Evolutionary conservation across 2,888 invertebrate species (phyloP).

Genomic region (Unio pictorum): DNA sequence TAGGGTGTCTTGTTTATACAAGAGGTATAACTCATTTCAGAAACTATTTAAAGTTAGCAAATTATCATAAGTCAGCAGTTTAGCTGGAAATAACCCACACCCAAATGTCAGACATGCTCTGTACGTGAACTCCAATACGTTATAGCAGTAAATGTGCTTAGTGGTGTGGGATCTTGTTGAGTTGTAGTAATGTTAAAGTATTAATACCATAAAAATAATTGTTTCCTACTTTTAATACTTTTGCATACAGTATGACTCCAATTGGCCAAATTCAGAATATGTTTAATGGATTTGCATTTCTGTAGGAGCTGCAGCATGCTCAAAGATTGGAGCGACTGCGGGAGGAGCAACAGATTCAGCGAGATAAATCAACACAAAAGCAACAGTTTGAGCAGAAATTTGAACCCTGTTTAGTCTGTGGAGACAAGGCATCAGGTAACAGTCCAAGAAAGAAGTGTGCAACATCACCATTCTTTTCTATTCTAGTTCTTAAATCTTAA

Average conservation of each 20-base stretch:
- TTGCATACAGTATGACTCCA: neutral
- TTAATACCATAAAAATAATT: neutral
- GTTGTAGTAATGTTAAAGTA: neutral
- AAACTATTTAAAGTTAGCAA: no score
- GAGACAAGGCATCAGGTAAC: conserved; percentile 90
- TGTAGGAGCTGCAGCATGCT: conserved; percentile 60
- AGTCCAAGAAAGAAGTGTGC: neutral
- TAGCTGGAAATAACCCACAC: no score
- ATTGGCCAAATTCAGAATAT: neutral
- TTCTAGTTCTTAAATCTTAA: no score
- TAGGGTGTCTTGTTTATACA: no score
- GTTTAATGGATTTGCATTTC: neutral
- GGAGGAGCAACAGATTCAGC: conserved; percentile 55
- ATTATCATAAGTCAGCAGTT: no score
- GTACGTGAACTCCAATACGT: no score
- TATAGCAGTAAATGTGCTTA: no score
- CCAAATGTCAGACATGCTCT: no score
- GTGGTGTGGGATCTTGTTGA: no score
- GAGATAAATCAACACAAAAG: conserved; percentile 55
- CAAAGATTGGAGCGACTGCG: conserved; percentile 56
- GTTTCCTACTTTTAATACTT: neutral
- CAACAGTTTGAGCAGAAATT: conserved; percentile 63
- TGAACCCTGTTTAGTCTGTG: conserved; percentile 95
- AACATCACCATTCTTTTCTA: neutral
- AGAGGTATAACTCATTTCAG: no score